A percentile compares a stretch with the other conserved stretches of the same genome.
phyloP scores from a whole-genome alignment of 2,113 vertebrate genomes.

The Scartelaos histophorus region DNA sequence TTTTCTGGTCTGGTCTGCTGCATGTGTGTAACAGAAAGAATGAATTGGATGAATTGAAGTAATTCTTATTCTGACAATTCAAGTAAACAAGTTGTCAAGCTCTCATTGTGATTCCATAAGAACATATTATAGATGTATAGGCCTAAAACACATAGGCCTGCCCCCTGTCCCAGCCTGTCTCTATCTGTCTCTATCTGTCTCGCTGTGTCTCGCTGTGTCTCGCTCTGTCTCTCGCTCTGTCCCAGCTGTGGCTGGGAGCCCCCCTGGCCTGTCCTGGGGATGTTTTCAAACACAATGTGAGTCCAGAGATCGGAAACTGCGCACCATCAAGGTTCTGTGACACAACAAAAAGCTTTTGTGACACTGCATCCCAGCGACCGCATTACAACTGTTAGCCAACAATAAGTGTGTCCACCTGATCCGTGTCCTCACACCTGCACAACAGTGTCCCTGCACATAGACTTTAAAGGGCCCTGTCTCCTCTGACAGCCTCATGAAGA shows the following conservation, averaged over 20 bases:
- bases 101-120: background rate
- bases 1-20: too few relatives aligned
- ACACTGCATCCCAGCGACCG: constrained; percentile 17
- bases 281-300: constrained; percentile 27
- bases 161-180: constrained; percentile 8
- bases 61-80: too few relatives aligned
- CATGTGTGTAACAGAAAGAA: too few relatives aligned
- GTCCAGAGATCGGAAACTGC: constrained; percentile 34
- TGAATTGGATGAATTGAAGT: too few relatives aligned
- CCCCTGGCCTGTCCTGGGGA: constrained; percentile 23
- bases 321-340: constrained; percentile 17
- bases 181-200: too few relatives aligned
- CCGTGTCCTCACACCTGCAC: constrained; percentile 19
- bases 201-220: too few relatives aligned
- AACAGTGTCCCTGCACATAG: constrained; percentile 6
- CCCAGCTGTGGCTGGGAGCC: constrained; percentile 23
- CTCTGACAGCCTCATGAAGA: background rate
- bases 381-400: constrained; percentile 18
- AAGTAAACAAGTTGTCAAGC: background rate
- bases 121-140: background rate
- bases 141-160: background rate
- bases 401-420: constrained; percentile 13
- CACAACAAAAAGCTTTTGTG: constrained; percentile 43
- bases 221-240: too few relatives aligned
- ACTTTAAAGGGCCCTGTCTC: background rate